Evolutionary conservation across 2,888 invertebrate species (phyloP).

Genomic region (Ephialtes manifestator): DNA sequence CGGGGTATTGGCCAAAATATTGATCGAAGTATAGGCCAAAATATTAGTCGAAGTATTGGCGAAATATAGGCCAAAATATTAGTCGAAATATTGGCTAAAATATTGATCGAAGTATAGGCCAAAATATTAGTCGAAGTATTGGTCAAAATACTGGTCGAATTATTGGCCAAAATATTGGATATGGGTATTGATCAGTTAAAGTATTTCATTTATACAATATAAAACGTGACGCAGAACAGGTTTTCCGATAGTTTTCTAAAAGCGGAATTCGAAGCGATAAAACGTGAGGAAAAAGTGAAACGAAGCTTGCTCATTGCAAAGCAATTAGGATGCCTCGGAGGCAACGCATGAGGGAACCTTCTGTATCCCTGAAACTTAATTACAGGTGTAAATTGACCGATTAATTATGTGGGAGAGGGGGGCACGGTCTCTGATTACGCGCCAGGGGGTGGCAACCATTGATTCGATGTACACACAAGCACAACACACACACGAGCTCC

Average conservation of each 20-base stretch:
- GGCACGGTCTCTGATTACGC: conserved; percentile 58
- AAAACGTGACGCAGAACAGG: not conserved
- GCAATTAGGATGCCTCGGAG: conserved; percentile 12
- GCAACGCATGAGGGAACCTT: conserved; percentile 5
- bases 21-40: not conserved
- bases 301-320: not conserved
- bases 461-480: conserved; percentile 53
- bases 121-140: not conserved
- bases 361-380: conserved; percentile 56
- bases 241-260: not conserved
- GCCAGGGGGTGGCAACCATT: conserved; percentile 62
- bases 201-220: not conserved
- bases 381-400: conserved; percentile 70
- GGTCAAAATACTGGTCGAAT: not conserved
- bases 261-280: not conserved
- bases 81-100: too few species aligned
- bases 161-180: not conserved
- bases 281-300: not conserved
- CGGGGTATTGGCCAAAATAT: not conserved
- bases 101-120: not conserved
- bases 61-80: not conserved
- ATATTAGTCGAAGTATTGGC: not conserved
- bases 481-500: not conserved
- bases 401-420: conserved; percentile 62
- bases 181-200: not conserved